phyloP scores from a whole-genome alignment of 1,140 invertebrate species.

The Diorhabda carinulata region DNA sequence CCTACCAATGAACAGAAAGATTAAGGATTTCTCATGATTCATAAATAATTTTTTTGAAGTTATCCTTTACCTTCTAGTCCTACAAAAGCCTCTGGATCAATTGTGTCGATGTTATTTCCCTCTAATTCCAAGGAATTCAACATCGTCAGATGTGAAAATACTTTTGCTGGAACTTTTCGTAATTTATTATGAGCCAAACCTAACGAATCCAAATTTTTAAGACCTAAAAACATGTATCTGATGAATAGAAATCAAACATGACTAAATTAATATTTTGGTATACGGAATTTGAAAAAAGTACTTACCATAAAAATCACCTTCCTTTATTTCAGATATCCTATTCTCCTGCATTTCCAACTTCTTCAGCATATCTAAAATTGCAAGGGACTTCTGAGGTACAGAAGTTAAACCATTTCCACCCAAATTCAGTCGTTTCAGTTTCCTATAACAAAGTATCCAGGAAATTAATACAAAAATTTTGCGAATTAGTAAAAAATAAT shows the following conservation, averaged over 20 bases:
- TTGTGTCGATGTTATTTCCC: conserved; percentile 73
- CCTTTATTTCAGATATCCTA: conserved; percentile 67
- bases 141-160: conserved; percentile 72
- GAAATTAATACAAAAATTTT: too few species aligned
- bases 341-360: conserved; percentile 87
- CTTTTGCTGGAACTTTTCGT: conserved; percentile 68
- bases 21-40: neutral
- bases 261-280: neutral
- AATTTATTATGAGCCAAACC: conserved; percentile 81
- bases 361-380: conserved; percentile 71
- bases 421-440: conserved; percentile 78
- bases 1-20: conserved; percentile 45
- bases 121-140: conserved; percentile 83
- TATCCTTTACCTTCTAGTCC: conserved; percentile 72
- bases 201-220: conserved; percentile 74
- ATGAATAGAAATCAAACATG: neutral
- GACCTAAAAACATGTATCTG: conserved; percentile 52
- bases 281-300: neutral
- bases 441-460: conserved; percentile 54
- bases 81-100: conserved; percentile 78
- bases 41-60: neutral
- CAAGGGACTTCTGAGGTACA: conserved; percentile 73
- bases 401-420: conserved; percentile 75
- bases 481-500: too few species aligned
- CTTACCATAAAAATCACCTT: conserved; percentile 80